Conservation (phyloP, 2,797 vertebrate genomes). For the Bovichtus variegatus region DNA sequence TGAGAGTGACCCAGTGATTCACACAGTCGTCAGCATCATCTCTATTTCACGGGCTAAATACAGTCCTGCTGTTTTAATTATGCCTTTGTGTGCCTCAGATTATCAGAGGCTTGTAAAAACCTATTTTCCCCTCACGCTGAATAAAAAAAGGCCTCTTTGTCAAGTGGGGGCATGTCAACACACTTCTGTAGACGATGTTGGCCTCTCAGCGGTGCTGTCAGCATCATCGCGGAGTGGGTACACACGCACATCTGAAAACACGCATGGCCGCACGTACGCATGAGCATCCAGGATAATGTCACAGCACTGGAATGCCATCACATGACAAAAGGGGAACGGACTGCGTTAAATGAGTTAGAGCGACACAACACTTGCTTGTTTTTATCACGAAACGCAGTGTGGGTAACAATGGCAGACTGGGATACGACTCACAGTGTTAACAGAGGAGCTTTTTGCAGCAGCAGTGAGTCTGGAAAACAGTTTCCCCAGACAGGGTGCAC, state of each 20-base stretch:
- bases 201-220: slow-evolving; percentile 69
- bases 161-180: slow-evolving; percentile 79
- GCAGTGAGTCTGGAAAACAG: slow-evolving; percentile 20
- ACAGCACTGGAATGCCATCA: slow-evolving; percentile 73
- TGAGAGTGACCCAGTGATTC: slow-evolving; percentile 28
- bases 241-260: slow-evolving; percentile 51
- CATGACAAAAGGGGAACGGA: slow-evolving; percentile 47
- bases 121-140: slow-evolving; percentile 51
- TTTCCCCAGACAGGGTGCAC: slow-evolving; percentile 48
- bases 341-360: slow-evolving; percentile 43
- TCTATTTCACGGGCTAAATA: slow-evolving; percentile 34
- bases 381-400: slow-evolving; percentile 13
- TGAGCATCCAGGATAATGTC: slow-evolving; percentile 73
- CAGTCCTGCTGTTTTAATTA: slow-evolving; percentile 57
- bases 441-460: slow-evolving; percentile 25
- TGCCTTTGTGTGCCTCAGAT: slow-evolving; percentile 51
- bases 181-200: slow-evolving; percentile 63
- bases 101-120: slow-evolving; percentile 68
- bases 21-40: slow-evolving; percentile 33
- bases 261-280: slow-evolving; percentile 42
- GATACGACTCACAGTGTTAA: not conserved
- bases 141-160: slow-evolving; percentile 71
- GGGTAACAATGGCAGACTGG: not conserved
- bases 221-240: slow-evolving; percentile 46
- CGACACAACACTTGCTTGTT: slow-evolving; percentile 34